These are phyloP conservation scores for Hirtodrosophila trivittata DNA, from an alignment of 2,888 invertebrate species.

Conservation along the genomic window DNA sequence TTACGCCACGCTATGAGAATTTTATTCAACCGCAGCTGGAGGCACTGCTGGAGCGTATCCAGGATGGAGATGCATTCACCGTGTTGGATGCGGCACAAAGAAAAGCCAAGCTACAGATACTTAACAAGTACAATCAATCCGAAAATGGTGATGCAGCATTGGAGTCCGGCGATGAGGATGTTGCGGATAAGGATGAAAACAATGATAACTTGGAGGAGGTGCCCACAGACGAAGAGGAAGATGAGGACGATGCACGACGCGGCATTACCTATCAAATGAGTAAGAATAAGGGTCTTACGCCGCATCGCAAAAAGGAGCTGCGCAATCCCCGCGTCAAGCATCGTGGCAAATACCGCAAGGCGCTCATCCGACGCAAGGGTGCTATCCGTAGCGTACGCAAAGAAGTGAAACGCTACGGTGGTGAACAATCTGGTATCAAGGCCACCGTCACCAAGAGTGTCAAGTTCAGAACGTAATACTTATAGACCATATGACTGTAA, in stretches of 20 bases:
- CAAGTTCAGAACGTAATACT: constrained; percentile 87
- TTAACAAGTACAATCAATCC: constrained; percentile 47
- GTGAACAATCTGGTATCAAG: constrained; percentile 97
- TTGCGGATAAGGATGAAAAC: constrained; percentile 85
- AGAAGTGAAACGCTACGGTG: constrained; percentile 92
- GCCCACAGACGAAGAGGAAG: constrained; percentile 83
- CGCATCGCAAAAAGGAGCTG: constrained; percentile 94
- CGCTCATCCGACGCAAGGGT: constrained; percentile 95
- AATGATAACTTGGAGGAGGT: constrained; percentile 84
- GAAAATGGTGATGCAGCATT: constrained; percentile 28
- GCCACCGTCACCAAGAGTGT: constrained; percentile 94
- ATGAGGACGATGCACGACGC: constrained; percentile 86
- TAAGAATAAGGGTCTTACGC: constrained; percentile 97
- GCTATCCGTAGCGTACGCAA: constrained; percentile 93
- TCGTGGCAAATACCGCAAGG: constrained; percentile 95
- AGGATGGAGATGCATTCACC: constrained; percentile 81
- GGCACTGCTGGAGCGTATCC: constrained; percentile 86
- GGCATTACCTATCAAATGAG: constrained; percentile 96
- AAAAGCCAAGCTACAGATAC: constrained; percentile 60
- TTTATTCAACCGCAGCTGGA: constrained; percentile 88
- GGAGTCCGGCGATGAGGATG: constrained; percentile 81
- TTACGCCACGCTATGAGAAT: constrained; percentile 89
- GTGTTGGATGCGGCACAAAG: constrained; percentile 59
- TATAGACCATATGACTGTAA: constrained; percentile 2
- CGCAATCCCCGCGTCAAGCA: constrained; percentile 98